These are phyloP conservation scores for Cygnus atratus DNA, from an alignment of 2,113 vertebrate genomes.

Conservation along the genomic window DNA sequence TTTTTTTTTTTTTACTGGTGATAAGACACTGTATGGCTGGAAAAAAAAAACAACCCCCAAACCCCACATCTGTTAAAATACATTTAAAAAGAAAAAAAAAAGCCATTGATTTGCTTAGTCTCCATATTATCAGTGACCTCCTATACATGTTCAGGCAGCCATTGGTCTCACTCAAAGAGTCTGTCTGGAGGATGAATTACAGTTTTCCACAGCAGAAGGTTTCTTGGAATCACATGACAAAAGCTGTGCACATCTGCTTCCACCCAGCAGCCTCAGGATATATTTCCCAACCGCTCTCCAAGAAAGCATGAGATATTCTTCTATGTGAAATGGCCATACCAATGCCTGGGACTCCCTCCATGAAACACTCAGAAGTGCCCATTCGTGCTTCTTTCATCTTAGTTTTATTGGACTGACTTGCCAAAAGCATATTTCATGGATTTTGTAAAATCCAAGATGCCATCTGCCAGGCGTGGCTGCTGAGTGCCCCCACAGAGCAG, in stretches of 20 bases:
- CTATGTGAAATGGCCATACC: neutral
- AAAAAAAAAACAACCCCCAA: neutral
- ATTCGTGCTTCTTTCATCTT: neutral
- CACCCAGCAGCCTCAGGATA: neutral
- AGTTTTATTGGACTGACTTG: neutral
- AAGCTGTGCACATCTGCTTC: neutral
- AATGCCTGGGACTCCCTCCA: neutral
- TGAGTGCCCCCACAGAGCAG: neutral
- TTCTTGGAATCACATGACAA: neutral
- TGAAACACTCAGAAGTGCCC: neutral
- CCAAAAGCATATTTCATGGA: neutral
- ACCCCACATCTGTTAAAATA: neutral
- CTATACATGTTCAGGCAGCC: neutral
- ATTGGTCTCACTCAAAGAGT: neutral
- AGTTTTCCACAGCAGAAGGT: neutral
- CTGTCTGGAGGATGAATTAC: neutral
- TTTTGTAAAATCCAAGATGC: neutral
- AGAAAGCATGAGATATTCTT: neutral
- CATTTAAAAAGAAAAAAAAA: neutral
- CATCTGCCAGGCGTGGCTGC: neutral
- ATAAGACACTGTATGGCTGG: neutral
- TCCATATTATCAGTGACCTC: neutral
- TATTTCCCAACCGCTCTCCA: neutral
- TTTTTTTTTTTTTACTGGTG: neutral
- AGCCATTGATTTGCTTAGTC: neutral